Evolutionary conservation across 2,797 vertebrate species (phyloP).

Genomic region (Hippopotamyrus pictus): DNA sequence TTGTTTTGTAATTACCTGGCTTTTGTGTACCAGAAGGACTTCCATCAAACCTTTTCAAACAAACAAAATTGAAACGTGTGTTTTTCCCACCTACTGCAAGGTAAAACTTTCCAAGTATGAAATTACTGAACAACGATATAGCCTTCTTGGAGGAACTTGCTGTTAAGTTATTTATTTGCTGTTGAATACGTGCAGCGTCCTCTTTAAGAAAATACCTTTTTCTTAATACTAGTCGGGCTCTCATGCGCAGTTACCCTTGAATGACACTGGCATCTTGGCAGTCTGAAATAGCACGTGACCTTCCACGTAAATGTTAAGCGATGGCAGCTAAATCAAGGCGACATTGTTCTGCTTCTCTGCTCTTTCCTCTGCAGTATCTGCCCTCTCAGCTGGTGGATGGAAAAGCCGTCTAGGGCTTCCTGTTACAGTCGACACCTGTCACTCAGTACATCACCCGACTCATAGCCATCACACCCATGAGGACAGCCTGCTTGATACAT

Average conservation of each 20-base stretch:
- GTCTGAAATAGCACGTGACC: background rate
- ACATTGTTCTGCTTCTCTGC: background rate
- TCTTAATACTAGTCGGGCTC: background rate
- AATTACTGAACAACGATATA: background rate
- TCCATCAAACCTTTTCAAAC: background rate
- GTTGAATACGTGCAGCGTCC: background rate
- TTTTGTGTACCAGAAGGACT: background rate
- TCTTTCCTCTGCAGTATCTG: background rate
- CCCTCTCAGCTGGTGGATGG: background rate
- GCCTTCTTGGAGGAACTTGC: background rate
- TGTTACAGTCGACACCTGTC: background rate
- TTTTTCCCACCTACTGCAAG: background rate
- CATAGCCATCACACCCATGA: background rate
- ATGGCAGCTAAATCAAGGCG: background rate
- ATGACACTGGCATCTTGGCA: background rate
- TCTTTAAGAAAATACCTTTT: background rate
- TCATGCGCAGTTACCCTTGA: background rate
- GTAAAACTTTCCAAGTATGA: background rate
- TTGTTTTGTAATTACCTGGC: background rate
- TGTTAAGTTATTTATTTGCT: background rate
- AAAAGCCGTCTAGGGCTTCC: background rate
- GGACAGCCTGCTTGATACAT: background rate
- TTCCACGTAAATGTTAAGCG: background rate
- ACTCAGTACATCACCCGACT: background rate
- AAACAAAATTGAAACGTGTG: background rate